A percentile compares a stretch with the other conserved stretches of the same genome.
These are phyloP conservation scores for Actenoides hombroni DNA, from an alignment of 2,113 vertebrate genomes.

Conservation along the genomic window DNA sequence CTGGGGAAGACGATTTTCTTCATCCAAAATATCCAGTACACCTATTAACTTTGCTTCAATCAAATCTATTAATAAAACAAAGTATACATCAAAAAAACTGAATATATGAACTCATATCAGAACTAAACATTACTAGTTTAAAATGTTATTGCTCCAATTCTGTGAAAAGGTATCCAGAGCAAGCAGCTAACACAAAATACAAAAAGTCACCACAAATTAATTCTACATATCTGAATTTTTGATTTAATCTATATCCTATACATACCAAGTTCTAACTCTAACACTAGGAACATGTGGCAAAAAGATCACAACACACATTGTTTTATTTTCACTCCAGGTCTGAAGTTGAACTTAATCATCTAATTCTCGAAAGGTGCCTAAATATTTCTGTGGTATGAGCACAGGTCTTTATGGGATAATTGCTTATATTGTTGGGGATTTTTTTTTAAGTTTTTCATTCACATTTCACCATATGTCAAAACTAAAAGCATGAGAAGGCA, in stretches of 20 bases:
- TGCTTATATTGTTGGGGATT: not conserved
- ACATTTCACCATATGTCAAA: not conserved
- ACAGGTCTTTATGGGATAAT: not conserved
- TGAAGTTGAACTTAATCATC: not conserved
- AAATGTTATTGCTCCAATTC: not conserved
- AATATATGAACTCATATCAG: not conserved
- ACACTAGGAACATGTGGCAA: not conserved
- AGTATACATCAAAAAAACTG: not conserved
- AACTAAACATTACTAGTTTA: not conserved
- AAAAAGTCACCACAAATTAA: not conserved
- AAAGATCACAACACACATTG: fast-evolving
- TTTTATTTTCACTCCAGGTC: not conserved
- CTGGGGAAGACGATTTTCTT: conserved; percentile 96
- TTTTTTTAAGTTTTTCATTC: not conserved
- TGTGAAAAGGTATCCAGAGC: not conserved
- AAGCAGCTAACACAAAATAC: not conserved
- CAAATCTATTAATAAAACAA: conserved; percentile 81
- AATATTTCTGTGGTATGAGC: not conserved
- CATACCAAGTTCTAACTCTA: not conserved
- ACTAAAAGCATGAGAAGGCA: not conserved
- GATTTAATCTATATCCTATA: not conserved
- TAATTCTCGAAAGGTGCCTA: not conserved
- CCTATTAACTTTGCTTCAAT: conserved; percentile 94
- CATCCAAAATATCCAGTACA: conserved; percentile 96
- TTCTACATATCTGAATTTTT: not conserved